Evolutionary conservation across 1,140 invertebrate genomes (phyloP), one percentile per base, ranked within the genome.

Genomic region (Brachionus manjavacas): DNA sequence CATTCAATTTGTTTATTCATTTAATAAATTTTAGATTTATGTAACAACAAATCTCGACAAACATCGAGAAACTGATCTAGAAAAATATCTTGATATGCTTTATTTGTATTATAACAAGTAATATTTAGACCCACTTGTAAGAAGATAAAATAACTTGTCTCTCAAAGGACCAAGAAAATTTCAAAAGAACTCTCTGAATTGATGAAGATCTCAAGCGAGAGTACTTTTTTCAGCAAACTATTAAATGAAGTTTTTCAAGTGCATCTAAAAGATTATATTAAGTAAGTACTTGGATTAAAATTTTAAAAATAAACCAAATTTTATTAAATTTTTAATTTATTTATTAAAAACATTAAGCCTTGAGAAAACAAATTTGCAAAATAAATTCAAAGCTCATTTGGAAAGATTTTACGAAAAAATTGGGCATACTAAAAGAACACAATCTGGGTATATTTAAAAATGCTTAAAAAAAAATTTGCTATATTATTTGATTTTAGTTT

Each of bases 71-170:
- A 85, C 35, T 11, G 72, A 81, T 49, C 16, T 85, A 11, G 68
- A 97, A 85, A 93, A 93, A 86, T 98, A 97, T 91, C 91, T 99
- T 70, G 93, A 92, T 83, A 95, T 94, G 86, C 91, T 98, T 4
- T 94, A 94, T 89, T 94, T 96, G 80, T 91, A 97, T 46, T 98
- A 97, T 89, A 94, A 91, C 86, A 92, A 94, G 93, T 93, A 68
- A 81, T 25, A 35, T 25, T 41, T 39, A 16, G 35, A 41, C 43
- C 12, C 1, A 68, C 14, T 64, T 64, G 0, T 25, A 64, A 64
- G 14, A 23, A 3, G 20, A 64, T n/a, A 20, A 28, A 68, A 11
- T 68, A 68, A 68, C 31, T 31, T 68, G n/a, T 39, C 16, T 41
- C 31, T 35, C 35, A 31, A 31, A 91, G 91, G 87, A 95, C 94